phyloP scores from a whole-genome alignment of 2,797 vertebrate species.

The Enteromius radiatus region DNA sequence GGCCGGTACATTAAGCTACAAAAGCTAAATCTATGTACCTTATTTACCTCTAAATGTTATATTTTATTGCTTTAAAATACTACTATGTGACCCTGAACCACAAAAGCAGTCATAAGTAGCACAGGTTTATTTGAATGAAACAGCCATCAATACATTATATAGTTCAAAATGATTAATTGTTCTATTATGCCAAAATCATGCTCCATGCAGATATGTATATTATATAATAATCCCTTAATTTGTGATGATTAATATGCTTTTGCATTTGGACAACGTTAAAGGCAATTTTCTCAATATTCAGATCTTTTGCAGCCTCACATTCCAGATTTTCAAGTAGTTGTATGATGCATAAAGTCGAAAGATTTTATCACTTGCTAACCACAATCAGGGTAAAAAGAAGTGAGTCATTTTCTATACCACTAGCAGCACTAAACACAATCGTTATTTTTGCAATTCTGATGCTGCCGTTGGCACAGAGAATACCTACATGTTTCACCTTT shows the following conservation, averaged over 20 bases:
- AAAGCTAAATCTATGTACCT: not conserved
- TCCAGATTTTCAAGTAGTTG: too few relatives aligned
- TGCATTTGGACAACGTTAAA: too few relatives aligned
- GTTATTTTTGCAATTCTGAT: not conserved
- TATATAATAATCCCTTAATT: too few relatives aligned
- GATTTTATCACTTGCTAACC: not conserved
- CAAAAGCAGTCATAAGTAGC: not conserved
- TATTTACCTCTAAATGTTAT: not conserved
- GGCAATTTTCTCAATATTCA: too few relatives aligned
- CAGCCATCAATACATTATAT: not conserved
- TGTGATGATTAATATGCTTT: too few relatives aligned
- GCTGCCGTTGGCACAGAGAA: not conserved
- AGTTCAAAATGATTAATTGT: not conserved
- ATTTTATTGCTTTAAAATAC: not conserved
- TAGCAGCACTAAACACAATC: not conserved
- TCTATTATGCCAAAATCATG: not conserved
- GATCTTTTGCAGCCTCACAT: too few relatives aligned
- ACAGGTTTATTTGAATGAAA: not conserved
- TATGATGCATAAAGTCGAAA: not conserved
- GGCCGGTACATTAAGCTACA: not conserved
- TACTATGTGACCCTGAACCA: not conserved
- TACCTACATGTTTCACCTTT: not conserved
- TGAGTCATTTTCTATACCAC: not conserved
- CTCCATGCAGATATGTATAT: too few relatives aligned
- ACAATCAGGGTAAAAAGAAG: slow-evolving; percentile 1